Evolutionary conservation across 2,797 vertebrate genomes (phyloP).

Genomic region (Sebastes steindachneri): DNA sequence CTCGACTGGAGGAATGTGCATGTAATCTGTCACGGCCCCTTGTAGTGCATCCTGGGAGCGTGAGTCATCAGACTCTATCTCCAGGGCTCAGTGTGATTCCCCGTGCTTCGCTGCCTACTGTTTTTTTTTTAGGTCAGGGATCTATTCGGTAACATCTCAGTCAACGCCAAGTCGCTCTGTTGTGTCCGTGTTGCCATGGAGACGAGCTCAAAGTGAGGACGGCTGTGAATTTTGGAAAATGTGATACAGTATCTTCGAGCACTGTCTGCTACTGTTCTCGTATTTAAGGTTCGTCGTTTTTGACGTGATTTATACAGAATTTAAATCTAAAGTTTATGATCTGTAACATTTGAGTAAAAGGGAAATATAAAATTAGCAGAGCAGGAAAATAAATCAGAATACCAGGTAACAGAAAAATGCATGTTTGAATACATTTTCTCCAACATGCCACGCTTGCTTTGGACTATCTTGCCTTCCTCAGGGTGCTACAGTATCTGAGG

Average conservation of each 20-base stretch:
- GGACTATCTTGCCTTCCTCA: neutral
- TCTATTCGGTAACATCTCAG: slow-evolving; percentile 8
- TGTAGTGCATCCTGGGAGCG: slow-evolving; percentile 22
- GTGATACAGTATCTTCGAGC: neutral
- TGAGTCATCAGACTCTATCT: slow-evolving; percentile 46
- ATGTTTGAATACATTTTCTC: neutral
- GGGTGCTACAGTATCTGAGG: neutral
- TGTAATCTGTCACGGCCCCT: slow-evolving; percentile 36
- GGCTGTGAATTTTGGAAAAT: slow-evolving; percentile 17
- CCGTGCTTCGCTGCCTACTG: neutral
- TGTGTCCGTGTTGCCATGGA: slow-evolving; percentile 46
- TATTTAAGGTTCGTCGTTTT: neutral
- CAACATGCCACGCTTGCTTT: no score
- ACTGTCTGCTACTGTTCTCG: neutral
- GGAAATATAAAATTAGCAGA: neutral
- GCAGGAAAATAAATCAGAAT: neutral
- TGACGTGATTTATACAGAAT: neutral
- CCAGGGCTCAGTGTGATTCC: neutral
- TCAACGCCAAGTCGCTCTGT: slow-evolving; percentile 16
- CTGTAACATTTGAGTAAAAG: neutral
- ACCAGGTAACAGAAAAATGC: neutral
- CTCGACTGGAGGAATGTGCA: slow-evolving; percentile 3
- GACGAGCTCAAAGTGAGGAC: slow-evolving; percentile 2
- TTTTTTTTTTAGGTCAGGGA: neutral
- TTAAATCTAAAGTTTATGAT: neutral